phyloP scores from a whole-genome alignment of 1,140 invertebrate genomes.

The Rhyzopertha dominica region DNA sequence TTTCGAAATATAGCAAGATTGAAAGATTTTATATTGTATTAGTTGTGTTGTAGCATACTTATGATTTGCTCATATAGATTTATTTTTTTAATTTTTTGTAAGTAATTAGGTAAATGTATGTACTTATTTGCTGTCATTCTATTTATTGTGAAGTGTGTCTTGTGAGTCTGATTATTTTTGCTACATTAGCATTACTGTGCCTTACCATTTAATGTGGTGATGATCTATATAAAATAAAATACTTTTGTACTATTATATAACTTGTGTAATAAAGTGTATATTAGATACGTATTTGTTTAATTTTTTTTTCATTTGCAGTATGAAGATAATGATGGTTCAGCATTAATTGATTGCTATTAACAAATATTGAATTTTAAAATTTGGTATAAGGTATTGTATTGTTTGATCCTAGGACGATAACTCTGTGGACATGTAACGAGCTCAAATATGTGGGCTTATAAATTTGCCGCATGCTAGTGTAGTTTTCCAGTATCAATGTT shows the following conservation, averaged over 20 bases:
- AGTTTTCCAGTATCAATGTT: no score
- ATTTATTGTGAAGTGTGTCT: slow-evolving; percentile 13
- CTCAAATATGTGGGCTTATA: no score
- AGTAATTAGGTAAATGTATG: slow-evolving; percentile 5
- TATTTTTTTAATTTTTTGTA: slow-evolving; percentile 6
- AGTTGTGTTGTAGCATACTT: neutral
- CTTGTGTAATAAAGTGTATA: slow-evolving; percentile 18
- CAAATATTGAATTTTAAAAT: no score
- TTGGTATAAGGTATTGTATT: no score
- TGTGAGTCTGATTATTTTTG: slow-evolving; percentile 12
- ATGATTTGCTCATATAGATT: neutral
- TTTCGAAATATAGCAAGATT: no score
- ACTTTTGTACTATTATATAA: slow-evolving; percentile 20
- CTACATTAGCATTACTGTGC: slow-evolving; percentile 25
- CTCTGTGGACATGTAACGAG: no score
- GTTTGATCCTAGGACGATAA: no score
- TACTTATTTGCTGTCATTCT: slow-evolving; percentile 5
- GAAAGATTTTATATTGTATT: no score
- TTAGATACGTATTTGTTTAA: slow-evolving; percentile 5
- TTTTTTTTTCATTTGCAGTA: no score
- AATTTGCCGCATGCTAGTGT: no score
- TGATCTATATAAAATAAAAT: slow-evolving; percentile 17
- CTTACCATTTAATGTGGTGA: slow-evolving; percentile 25
- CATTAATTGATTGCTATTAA: no score
- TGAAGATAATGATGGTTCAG: no score